Evolutionary conservation across 1,140 invertebrate species (phyloP).

Genomic region (Gerris buenoi): DNA sequence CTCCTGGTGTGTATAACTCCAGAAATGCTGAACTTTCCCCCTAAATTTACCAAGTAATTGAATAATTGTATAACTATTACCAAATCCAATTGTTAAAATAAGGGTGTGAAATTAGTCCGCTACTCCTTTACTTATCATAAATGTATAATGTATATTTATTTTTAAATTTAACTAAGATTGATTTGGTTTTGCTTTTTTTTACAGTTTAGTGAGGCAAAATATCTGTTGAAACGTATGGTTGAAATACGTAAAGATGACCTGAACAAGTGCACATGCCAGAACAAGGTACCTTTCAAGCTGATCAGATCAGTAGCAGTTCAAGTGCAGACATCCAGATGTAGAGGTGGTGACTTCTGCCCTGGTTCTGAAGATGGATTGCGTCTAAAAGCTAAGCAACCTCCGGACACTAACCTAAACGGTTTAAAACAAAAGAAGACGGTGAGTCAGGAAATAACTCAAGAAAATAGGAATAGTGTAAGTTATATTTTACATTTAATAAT

Average conservation of each 20-base stretch:
- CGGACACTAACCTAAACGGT: not conserved
- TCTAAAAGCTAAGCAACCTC: not conserved
- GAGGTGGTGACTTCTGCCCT: not conserved
- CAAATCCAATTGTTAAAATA: too few relatives aligned
- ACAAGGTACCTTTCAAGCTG: not conserved
- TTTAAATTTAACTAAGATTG: too few relatives aligned
- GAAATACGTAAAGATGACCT: not conserved
- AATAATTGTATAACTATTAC: too few relatives aligned
- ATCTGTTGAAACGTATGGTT: not conserved
- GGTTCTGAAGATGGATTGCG: not conserved
- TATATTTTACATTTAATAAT: too few relatives aligned
- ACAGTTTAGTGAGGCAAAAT: not conserved
- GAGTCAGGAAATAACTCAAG: not conserved
- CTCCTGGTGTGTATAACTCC: too few relatives aligned
- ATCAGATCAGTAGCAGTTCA: not conserved
- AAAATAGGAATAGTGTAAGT: too few relatives aligned
- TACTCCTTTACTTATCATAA: too few relatives aligned
- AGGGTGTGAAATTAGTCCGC: too few relatives aligned
- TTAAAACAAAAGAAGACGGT: not conserved
- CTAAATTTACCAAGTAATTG: too few relatives aligned
- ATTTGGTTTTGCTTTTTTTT: slow-evolving; percentile 1
- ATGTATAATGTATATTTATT: too few relatives aligned
- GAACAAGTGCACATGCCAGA: not conserved
- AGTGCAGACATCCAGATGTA: not conserved
- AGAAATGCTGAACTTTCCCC: too few relatives aligned